Evolutionary conservation across 2,113 vertebrate genomes (phyloP), one percentile per base, ranked within the genome.

Genomic region (Hiodon tergisus): DNA sequence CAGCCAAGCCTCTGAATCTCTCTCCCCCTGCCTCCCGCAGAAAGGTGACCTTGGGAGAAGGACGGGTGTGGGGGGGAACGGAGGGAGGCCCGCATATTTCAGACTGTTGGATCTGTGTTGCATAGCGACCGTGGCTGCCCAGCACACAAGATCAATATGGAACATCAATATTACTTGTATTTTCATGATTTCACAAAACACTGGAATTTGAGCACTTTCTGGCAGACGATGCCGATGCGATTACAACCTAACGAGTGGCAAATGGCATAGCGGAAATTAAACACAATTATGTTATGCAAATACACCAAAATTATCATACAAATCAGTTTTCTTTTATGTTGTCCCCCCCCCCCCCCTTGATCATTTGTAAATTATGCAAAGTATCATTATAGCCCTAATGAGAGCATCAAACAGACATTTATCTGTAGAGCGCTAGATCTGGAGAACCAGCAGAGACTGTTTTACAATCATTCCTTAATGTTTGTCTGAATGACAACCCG

Each of bases 201-300:
- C 48, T 46, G 4, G 60, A 50, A 59, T 54, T 55, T n/a, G 70
- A 60, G 60, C 54, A 59, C 54, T n/a, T 71, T 71, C 31, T 54
- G 31, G 51, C n/a, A 69, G 68, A 69, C 55, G 53, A 55, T 7
- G 31, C 47, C 31, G 46, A 71, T 14, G 55, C 70, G 48, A 61
- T 62, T 72, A 61, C 51, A 52, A 62, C 17, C 71, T 52, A 61
- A 51, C 59, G 3, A 59, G 48, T 59, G 47, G 71, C 17, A 14
- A 52, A 62, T 13, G 62, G 48, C 70, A 71, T 48, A 72, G 47
- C 48, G 31, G 69, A 71, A 58, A 72, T 72, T 72, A 72, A 72
- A 72, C 47, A 72, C 71, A 72, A 72, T 62, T 61, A 72, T 72
- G 61, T 72, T 58, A 71, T 60, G 70, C 70, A 71, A 71, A 71